phyloP scores from a whole-genome alignment of 2,113 vertebrate species.

The Oreochromis tanganicae region DNA sequence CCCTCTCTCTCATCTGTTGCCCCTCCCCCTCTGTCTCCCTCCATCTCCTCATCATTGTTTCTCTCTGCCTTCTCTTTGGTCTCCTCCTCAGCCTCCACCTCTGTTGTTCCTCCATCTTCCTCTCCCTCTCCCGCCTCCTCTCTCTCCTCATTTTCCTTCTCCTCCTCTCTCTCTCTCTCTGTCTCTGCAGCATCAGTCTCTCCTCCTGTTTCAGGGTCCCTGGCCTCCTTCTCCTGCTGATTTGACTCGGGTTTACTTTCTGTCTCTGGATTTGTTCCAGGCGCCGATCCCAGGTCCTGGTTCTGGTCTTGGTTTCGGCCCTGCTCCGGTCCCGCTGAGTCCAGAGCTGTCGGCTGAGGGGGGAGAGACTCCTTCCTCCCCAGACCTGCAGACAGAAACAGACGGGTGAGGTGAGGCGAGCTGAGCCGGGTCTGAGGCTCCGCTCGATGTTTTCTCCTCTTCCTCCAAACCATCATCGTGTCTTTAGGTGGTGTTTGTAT shows the following conservation, averaged over 20 bases:
- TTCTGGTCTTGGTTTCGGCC: neutral
- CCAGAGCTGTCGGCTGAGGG: neutral
- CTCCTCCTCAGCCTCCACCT: neutral
- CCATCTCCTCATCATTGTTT: neutral
- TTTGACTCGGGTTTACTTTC: neutral
- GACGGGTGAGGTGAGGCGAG: accelerated
- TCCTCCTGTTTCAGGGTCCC: neutral
- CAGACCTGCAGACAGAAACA: conserved; percentile 21
- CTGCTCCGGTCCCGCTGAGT: neutral
- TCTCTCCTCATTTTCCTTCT: accelerated
- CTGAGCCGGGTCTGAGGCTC: neutral
- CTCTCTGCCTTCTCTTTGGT: accelerated
- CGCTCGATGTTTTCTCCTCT: neutral
- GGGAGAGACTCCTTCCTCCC: conserved; percentile 47
- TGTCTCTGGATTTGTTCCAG: neutral
- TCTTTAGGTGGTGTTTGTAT: neutral
- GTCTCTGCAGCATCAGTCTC: neutral
- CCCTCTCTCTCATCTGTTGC: neutral
- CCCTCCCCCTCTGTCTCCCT: neutral
- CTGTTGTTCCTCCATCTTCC: neutral
- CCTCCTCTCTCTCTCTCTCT: neutral
- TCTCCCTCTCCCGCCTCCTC: no score
- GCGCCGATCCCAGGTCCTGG: neutral
- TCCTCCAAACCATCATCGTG: neutral
- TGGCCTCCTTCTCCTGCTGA: neutral